Evolutionary conservation across 2,113 vertebrate species (phyloP).

Genomic region (Brevimyrus niger): DNA sequence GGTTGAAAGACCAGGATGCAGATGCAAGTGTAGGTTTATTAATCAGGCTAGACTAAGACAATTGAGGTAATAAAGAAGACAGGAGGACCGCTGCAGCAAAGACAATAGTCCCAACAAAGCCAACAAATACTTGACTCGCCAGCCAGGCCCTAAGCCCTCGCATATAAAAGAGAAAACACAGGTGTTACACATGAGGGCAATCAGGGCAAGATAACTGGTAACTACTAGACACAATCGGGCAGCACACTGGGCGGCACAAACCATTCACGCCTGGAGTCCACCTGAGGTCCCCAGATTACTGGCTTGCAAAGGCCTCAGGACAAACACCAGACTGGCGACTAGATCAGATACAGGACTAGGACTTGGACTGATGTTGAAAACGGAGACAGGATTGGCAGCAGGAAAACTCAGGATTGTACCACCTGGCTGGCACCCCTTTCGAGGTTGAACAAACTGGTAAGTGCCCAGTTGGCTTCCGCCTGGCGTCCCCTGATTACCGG

Average conservation of each 20-base stretch:
- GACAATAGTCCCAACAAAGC: neutral
- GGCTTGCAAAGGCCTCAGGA: neutral
- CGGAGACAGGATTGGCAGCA: neutral
- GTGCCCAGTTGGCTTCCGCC: neutral
- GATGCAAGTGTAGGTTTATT: neutral
- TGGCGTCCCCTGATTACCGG: neutral
- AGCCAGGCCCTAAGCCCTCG: neutral
- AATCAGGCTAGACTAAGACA: neutral
- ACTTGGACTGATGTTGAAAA: neutral
- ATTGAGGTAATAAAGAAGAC: neutral
- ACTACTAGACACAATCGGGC: neutral
- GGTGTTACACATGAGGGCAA: neutral
- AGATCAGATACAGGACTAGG: neutral
- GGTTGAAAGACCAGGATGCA: neutral
- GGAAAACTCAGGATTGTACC: neutral
- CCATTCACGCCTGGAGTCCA: neutral
- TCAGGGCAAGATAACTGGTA: neutral
- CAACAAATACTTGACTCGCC: neutral
- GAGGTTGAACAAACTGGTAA: neutral
- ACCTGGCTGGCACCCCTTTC: neutral
- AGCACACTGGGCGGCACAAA: neutral
- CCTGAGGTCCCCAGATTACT: neutral
- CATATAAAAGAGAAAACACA: neutral
- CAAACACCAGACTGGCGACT: neutral
- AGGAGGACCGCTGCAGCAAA: neutral